Base-by-base conservation (phyloP, 1,140 invertebrate genomes). In the Cardiocondyla obscurior region DNA sequence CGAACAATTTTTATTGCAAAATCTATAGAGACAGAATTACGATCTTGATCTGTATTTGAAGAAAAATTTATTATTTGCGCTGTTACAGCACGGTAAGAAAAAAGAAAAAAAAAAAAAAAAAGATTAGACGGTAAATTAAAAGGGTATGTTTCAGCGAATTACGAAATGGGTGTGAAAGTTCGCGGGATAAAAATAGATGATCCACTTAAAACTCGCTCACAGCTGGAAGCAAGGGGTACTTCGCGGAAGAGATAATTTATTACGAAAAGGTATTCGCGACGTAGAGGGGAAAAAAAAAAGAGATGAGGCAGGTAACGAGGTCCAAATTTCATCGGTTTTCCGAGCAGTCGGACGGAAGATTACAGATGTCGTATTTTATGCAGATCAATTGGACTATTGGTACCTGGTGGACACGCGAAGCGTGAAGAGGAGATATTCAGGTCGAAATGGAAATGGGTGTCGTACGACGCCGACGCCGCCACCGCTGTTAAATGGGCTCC, bases 401-500 rank as follows among this genome's bases (percentile, higher is more conserved):
- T 67, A 69, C 16, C 65, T n/a, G 70, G 77, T 73, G 85, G 74
- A 87, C 85, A 88, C 69, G 70, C 82, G 70, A 84, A 83, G 73
- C 81, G 85, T 79, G 73, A 86, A 77, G 85, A 87, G 85, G 62
- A 87, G 82, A 87, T 69, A 69, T 88, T 82, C 86, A 64, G 60
- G 58, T 73, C 55, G 77, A 86, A 90, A 90, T 88, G 87, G 82
- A 89, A 90, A 88, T 87, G 55, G 88, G 67, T 70, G 65, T 81
- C 49, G 8, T 19, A 25, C 58, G 60, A 62, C 64, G 72, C 64
- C 79, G n/a, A n/a, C n/a, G 79, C 70, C 82, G 77, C 85, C 81
- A 76, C 79, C 60, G 58, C 73, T 86, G 70, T 73, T 90, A 90
- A 90, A 90, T 90, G 85, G 85, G 79, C 86, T 88, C 73, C 65